Percentiles rank a stretch among this genome's conserved stretches.
Conservation (phyloP, 2,888 invertebrate genomes). For the Ornithoptera alexandrae region DNA sequence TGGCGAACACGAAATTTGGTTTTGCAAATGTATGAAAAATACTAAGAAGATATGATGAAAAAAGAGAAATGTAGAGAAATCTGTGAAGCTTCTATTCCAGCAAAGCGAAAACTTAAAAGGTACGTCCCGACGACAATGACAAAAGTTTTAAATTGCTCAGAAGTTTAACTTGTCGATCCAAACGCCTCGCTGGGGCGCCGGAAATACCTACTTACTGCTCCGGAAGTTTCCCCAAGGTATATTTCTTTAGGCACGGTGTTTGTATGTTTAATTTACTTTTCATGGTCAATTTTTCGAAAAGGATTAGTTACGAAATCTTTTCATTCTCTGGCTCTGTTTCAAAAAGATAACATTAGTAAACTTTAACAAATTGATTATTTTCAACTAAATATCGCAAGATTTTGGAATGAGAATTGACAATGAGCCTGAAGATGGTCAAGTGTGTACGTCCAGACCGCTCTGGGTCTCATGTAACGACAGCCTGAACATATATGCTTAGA, state of each 20-base stretch:
- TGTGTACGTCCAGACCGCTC: too few relatives aligned
- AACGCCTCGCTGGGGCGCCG: constrained; percentile 32
- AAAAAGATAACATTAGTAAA: too few relatives aligned
- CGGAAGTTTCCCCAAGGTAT: constrained; percentile 12
- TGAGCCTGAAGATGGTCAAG: too few relatives aligned
- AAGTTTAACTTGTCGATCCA: constrained; percentile 38
- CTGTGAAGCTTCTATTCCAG: neutral
- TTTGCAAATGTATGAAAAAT: neutral
- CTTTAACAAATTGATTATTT: too few relatives aligned
- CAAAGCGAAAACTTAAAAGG: constrained; percentile 10
- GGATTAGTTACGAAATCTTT: neutral
- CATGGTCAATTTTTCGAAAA: neutral
- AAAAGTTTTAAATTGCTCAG: constrained; percentile 27
- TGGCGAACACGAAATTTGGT: neutral
- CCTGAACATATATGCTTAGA: too few relatives aligned
- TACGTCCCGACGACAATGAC: constrained; percentile 17
- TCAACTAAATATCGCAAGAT: too few relatives aligned
- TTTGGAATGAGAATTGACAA: too few relatives aligned
- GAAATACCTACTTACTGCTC: constrained; percentile 15
- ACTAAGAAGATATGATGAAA: neutral
- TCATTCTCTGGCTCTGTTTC: neutral
- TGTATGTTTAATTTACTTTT: neutral
- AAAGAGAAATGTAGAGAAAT: neutral
- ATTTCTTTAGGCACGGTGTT: constrained; percentile 12
- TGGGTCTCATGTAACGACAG: too few relatives aligned